phyloP scores from a whole-genome alignment of 2,888 invertebrate species.

The Hypena proboscidalis region DNA sequence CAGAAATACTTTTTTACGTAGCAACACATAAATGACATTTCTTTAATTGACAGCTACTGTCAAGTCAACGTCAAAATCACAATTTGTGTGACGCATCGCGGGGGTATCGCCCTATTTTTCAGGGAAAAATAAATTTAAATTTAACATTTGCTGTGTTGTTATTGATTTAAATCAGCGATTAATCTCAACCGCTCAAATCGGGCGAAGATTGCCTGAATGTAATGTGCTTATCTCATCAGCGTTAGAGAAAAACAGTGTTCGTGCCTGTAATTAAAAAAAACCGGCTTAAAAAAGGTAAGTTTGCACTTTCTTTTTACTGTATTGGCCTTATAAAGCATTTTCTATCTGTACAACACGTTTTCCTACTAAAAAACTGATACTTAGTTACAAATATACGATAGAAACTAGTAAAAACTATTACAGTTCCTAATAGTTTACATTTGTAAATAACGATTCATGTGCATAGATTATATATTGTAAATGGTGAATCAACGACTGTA shows the following conservation, averaged over 20 bases:
- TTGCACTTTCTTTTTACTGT: slow-evolving; percentile 32
- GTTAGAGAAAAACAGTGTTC: slow-evolving; percentile 14
- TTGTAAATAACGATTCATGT: neutral
- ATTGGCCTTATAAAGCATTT: slow-evolving; percentile 7
- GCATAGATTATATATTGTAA: neutral
- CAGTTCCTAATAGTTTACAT: neutral
- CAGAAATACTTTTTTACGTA: too few species aligned
- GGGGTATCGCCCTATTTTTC: slow-evolving; percentile 44
- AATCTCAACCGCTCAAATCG: neutral
- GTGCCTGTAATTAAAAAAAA: slow-evolving; percentile 37
- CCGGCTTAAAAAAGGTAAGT: slow-evolving; percentile 49
- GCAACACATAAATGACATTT: too few species aligned
- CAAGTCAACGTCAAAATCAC: slow-evolving; percentile 36
- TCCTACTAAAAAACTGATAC: neutral
- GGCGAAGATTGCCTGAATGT: slow-evolving; percentile 15
- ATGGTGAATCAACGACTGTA: neutral
- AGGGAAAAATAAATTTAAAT: slow-evolving; percentile 31
- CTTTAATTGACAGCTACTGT: slow-evolving; percentile 24
- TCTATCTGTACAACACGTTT: neutral
- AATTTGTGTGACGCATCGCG: slow-evolving; percentile 50
- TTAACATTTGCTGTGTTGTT: slow-evolving; percentile 12
- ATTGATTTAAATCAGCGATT: neutral
- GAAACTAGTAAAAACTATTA: neutral
- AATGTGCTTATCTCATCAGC: slow-evolving; percentile 25
- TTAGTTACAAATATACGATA: neutral